Conservation (phyloP, 2,797 vertebrate genomes). For the Diplodus puntazzo region DNA sequence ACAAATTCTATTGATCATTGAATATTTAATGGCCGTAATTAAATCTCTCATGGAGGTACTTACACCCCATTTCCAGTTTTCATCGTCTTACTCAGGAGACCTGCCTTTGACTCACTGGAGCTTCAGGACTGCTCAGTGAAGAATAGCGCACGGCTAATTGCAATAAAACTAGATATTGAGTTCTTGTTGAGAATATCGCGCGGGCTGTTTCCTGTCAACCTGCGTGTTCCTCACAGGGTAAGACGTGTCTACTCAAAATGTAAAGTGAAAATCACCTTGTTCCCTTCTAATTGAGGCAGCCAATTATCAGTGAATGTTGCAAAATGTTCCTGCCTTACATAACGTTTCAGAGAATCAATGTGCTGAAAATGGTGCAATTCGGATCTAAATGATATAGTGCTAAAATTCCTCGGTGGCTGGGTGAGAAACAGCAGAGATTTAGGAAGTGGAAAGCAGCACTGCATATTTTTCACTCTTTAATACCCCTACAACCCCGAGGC, state of each 20-base stretch:
- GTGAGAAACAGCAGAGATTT: constrained; percentile 6
- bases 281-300: constrained; percentile 32
- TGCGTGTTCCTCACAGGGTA: constrained; percentile 18
- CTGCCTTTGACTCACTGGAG: constrained; percentile 68
- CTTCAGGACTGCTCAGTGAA: constrained; percentile 50
- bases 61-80: constrained; percentile 82
- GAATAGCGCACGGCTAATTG: constrained; percentile 55
- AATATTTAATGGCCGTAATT: constrained; percentile 90
- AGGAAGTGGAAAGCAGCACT: constrained; percentile 4
- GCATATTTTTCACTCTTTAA: not conserved
- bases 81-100: constrained; percentile 76
- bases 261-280: constrained; percentile 42
- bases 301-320: constrained; percentile 36
- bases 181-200: constrained; percentile 52
- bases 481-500: too few species aligned
- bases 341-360: constrained; percentile 31
- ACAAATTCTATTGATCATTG: constrained; percentile 89
- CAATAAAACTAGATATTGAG: constrained; percentile 60
- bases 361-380: constrained; percentile 14
- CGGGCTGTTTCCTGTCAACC: constrained; percentile 53
- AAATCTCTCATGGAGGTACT: constrained; percentile 85
- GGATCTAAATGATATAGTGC: constrained; percentile 13
- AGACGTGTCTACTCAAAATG: constrained; percentile 20
- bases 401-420: not conserved
- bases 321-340: constrained; percentile 9